A percentile compares a stretch with the other conserved stretches of the same genome.
Evolutionary conservation across 2,888 invertebrate species (phyloP).

Genomic region (Lissocephala sabroskyi): DNA sequence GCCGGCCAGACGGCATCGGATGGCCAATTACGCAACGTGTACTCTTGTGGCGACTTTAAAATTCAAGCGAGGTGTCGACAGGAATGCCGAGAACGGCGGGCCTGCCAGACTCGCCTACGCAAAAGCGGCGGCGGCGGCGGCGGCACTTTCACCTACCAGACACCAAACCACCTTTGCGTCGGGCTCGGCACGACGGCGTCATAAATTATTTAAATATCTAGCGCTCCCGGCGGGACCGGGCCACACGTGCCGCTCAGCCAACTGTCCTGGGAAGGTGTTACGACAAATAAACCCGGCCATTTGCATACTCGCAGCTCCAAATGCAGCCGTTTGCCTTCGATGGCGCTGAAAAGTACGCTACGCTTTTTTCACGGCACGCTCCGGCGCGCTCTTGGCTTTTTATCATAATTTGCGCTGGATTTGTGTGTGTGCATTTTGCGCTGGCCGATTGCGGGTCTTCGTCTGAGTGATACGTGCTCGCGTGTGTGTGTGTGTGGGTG

Average conservation of each 20-base stretch:
- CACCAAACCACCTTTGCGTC: background rate
- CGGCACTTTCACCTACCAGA: background rate
- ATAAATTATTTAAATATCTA: conserved; percentile 60
- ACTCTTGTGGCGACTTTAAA: too few relatives aligned
- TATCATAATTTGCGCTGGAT: background rate
- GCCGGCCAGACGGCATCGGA: background rate
- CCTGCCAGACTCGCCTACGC: conserved; percentile 43
- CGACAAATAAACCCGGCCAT: too few relatives aligned
- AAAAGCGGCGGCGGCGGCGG: conserved; percentile 15
- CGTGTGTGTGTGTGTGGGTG: conserved; percentile 16
- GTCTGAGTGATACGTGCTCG: background rate
- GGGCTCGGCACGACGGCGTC: conserved; percentile 36
- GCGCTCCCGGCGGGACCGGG: conserved; percentile 17
- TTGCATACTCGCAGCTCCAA: background rate
- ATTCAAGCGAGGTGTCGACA: background rate
- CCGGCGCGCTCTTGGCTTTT: background rate
- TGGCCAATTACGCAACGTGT: conserved; percentile 21
- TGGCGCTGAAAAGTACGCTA: conserved; percentile 26
- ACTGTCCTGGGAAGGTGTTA: background rate
- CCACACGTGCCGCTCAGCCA: conserved; percentile 39
- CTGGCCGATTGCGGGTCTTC: background rate
- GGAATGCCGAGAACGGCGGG: conserved; percentile 10
- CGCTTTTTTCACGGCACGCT: conserved; percentile 17
- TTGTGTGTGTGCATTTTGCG: too few relatives aligned
- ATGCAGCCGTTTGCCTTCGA: too few relatives aligned